Conservation (phyloP, 2,888 invertebrate genomes). For the Ditylenchus weischeri region DNA sequence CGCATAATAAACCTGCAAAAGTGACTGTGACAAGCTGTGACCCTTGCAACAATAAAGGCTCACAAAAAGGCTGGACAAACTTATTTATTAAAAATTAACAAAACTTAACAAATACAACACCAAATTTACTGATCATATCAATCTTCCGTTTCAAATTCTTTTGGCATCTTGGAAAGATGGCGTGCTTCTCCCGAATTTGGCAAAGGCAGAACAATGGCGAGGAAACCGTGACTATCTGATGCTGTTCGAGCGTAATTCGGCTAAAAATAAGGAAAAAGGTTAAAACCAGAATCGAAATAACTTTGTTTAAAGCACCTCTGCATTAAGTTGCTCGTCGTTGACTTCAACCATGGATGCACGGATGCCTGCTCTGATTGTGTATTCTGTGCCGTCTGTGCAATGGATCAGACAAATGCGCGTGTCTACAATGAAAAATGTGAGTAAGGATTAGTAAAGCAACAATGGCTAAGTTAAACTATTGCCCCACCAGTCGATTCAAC, state of each 20-base stretch:
- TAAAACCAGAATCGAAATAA: no score
- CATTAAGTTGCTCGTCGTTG: slow-evolving; percentile 25
- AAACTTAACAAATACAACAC: neutral
- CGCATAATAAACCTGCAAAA: no score
- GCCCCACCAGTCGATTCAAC: no score
- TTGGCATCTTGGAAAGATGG: neutral
- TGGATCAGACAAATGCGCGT: slow-evolving; percentile 30
- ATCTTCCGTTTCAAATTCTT: slow-evolving; percentile 3
- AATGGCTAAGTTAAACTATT: no score
- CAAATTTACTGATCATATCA: neutral
- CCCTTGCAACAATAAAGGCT: no score
- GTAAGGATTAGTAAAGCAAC: no score
- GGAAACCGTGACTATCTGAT: slow-evolving; percentile 24
- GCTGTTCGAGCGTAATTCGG: slow-evolving; percentile 34
- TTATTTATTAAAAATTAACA: neutral
- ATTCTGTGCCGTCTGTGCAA: slow-evolving; percentile 26
- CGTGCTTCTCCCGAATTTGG: slow-evolving; percentile 6
- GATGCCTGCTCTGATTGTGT: slow-evolving; percentile 33
- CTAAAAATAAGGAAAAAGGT: no score
- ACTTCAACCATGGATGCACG: slow-evolving; percentile 34
- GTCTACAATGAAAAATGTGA: slow-evolving; percentile 16
- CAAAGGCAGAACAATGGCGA: slow-evolving; percentile 27
- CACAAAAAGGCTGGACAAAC: no score
- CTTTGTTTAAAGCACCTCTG: no score
- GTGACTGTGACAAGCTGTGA: no score